Conservation (phyloP, 2,797 vertebrate genomes). For the Semotilus atromaculatus region DNA sequence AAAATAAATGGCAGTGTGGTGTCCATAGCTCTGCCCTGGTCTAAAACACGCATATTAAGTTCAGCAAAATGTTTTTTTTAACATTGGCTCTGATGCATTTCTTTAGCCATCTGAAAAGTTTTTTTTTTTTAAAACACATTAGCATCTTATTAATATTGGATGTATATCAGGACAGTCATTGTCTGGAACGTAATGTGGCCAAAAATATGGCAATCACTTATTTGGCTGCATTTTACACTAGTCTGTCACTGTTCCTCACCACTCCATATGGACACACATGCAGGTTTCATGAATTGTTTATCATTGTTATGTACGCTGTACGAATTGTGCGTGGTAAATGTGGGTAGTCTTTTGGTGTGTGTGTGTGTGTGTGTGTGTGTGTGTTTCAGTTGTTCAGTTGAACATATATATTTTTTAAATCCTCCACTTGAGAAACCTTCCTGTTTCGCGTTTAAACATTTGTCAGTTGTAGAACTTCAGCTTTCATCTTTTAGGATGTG, state of each 20-base stretch:
- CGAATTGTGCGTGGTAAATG: too few species aligned
- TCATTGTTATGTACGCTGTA: neutral
- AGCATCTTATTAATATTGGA: conserved; percentile 37
- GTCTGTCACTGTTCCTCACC: conserved; percentile 18
- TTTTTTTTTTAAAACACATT: neutral
- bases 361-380: too few species aligned
- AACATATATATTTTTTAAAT: neutral
- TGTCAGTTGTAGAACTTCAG: neutral
- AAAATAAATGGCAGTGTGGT: conserved; percentile 18
- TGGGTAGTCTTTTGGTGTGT: too few species aligned
- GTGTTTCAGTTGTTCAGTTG: too few species aligned
- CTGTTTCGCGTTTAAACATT: neutral
- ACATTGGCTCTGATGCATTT: conserved; percentile 10
- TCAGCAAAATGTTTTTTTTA: conserved; percentile 16
- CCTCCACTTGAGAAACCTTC: neutral
- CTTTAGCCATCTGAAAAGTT: conserved; percentile 1
- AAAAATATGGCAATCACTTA: conserved; percentile 24
- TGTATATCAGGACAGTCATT: conserved; percentile 1
- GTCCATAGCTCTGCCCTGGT: conserved; percentile 6
- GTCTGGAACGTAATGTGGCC: conserved; percentile 2
- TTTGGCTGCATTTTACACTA: conserved; percentile 19
- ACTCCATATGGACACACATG: conserved; percentile 28
- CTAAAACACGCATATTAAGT: neutral
- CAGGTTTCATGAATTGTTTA: conserved; percentile 32
- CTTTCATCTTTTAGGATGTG: neutral